Evolutionary conservation across 2,797 vertebrate genomes (phyloP).

Genomic region (Anas capensis): DNA sequence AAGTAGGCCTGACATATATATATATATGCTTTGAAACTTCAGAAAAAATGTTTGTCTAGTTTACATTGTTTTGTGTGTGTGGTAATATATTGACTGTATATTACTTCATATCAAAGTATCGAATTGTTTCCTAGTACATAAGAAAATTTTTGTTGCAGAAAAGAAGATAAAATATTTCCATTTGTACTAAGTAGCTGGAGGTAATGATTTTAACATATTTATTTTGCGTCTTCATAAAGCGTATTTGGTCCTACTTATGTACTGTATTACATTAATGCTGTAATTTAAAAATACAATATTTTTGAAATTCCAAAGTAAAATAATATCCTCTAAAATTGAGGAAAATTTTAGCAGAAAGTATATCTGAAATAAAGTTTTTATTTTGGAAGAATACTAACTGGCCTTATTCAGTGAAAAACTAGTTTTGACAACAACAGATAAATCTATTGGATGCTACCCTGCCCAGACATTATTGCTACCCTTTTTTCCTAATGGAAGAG

Average conservation of each 20-base stretch:
- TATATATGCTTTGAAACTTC: background rate
- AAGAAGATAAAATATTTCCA: background rate
- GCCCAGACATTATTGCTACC: accelerated
- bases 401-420: background rate
- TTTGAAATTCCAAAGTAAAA: background rate
- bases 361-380: background rate
- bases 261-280: background rate
- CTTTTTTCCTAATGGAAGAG: background rate
- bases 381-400: background rate
- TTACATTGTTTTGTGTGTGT: background rate
- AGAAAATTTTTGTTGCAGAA: background rate
- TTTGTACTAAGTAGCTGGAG: background rate
- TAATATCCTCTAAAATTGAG: background rate
- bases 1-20: background rate
- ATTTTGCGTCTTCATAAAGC: background rate
- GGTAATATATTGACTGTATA: background rate
- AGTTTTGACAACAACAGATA: background rate
- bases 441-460: background rate
- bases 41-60: background rate
- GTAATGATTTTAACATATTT: background rate
- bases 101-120: background rate
- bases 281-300: background rate
- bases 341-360: background rate
- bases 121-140: background rate
- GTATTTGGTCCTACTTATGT: background rate